Percentiles rank a stretch among this genome's conserved stretches.
phyloP scores from a whole-genome alignment of 2,797 vertebrate genomes.

The Staurois parvus region DNA sequence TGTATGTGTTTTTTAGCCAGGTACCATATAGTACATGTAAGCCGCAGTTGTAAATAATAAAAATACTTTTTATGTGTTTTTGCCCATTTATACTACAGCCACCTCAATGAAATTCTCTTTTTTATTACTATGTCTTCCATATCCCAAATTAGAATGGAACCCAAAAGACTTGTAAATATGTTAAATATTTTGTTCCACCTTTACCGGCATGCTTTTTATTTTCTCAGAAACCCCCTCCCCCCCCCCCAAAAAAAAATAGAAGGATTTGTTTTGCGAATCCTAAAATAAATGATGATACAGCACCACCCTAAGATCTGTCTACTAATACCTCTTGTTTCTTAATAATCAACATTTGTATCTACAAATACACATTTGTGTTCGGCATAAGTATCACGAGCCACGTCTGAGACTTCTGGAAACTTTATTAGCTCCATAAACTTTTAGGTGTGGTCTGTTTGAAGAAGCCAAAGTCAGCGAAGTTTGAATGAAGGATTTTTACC shows the following conservation, averaged over 20 bases:
- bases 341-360: slow-evolving; percentile 59
- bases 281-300: not conserved
- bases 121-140: not conserved
- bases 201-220: not conserved
- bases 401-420: slow-evolving; percentile 77
- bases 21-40: not conserved
- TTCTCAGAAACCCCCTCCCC: not conserved
- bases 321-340: not conserved
- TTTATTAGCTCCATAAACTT: slow-evolving; percentile 81
- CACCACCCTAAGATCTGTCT: not conserved
- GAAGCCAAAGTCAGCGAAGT: slow-evolving; percentile 77
- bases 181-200: not conserved
- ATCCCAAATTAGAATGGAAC: not conserved
- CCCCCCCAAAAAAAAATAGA: not conserved
- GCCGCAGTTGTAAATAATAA: no score
- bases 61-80: not conserved
- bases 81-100: not conserved
- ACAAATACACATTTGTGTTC: slow-evolving; percentile 80
- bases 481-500: slow-evolving; percentile 66
- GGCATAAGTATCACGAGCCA: slow-evolving; percentile 73
- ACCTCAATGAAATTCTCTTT: not conserved
- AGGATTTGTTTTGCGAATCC: not conserved
- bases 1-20: not conserved
- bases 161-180: not conserved
- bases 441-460: slow-evolving; percentile 73